A percentile compares a stretch with the other conserved stretches of the same genome.
phyloP scores from a whole-genome alignment of 2,113 vertebrate species.

The Pseudorectes ferrugineus region DNA sequence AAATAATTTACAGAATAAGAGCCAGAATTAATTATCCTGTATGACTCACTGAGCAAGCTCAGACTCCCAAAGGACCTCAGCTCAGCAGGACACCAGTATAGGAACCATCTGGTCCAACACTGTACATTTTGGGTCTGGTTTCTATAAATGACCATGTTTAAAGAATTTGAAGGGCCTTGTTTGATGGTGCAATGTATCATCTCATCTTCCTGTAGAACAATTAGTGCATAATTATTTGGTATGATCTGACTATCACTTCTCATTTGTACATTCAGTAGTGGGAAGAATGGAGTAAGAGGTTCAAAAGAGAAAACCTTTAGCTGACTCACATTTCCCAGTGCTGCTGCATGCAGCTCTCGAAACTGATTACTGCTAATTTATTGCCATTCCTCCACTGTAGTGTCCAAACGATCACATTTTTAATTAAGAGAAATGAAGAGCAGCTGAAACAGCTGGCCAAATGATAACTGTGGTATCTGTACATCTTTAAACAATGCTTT shows the following conservation, averaged over 20 bases:
- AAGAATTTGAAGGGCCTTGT: background rate
- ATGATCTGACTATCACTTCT: background rate
- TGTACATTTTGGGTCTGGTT: background rate
- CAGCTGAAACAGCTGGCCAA: background rate
- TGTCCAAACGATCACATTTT: background rate
- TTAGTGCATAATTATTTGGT: background rate
- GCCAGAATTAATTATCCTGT: background rate
- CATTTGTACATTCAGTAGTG: background rate
- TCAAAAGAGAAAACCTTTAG: background rate
- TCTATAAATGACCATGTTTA: background rate
- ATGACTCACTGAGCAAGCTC: background rate
- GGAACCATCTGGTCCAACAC: background rate
- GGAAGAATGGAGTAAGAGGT: background rate
- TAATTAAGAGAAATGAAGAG: background rate
- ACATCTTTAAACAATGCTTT: background rate
- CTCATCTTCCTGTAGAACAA: background rate
- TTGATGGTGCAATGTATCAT: background rate
- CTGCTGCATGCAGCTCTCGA: background rate
- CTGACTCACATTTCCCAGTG: background rate
- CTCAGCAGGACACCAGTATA: background rate
- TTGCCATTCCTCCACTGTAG: background rate
- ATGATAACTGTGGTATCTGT: background rate
- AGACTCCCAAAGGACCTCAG: background rate
- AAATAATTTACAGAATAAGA: background rate
- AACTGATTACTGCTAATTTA: background rate